Conservation (phyloP, 2,113 vertebrate species). For the Gambusia affinis region DNA sequence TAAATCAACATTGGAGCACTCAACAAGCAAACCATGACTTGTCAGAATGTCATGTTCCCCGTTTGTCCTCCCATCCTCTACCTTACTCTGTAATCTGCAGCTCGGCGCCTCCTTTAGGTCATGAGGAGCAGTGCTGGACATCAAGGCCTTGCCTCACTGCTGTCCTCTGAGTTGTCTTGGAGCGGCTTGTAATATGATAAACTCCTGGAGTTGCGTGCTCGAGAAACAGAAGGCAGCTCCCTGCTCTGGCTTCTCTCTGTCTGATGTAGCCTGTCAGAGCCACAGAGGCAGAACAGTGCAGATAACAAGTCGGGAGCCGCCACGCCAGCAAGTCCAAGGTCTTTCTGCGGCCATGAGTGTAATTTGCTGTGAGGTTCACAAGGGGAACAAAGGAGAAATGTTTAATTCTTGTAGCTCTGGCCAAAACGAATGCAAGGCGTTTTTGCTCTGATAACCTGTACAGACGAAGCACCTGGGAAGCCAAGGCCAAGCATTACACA, state of each 20-base stretch:
- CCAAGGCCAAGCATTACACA: slow-evolving; percentile 61
- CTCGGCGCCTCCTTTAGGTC: slow-evolving; percentile 59
- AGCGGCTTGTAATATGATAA: slow-evolving; percentile 70
- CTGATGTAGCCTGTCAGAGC: slow-evolving; percentile 68
- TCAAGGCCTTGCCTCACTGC: slow-evolving; percentile 31
- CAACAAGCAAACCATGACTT: slow-evolving; percentile 49
- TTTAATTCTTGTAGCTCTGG: slow-evolving; percentile 54
- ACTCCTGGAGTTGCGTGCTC: slow-evolving; percentile 61
- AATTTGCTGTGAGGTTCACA: slow-evolving; percentile 62
- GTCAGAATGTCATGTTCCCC: slow-evolving; percentile 56
- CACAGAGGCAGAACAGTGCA: slow-evolving; percentile 66
- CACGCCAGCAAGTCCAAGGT: slow-evolving; percentile 64
- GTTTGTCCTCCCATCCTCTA: slow-evolving; percentile 34
- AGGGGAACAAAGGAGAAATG: slow-evolving; percentile 66
- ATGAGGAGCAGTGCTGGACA: slow-evolving; percentile 37
- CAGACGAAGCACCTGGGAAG: slow-evolving; percentile 54
- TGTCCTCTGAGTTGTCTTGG: slow-evolving; percentile 47
- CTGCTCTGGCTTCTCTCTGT: slow-evolving; percentile 72
- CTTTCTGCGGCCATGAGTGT: slow-evolving; percentile 66
- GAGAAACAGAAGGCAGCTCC: slow-evolving; percentile 69
- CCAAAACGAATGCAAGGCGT: slow-evolving; percentile 63
- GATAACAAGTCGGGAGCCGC: slow-evolving; percentile 59
- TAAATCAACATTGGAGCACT: slow-evolving; percentile 69
- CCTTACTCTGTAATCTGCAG: slow-evolving; percentile 41
- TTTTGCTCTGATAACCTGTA: slow-evolving; percentile 70